Evolutionary conservation across 2,888 invertebrate genomes (phyloP), one percentile per base, ranked within the genome.

Genomic region (Euplagia quadripunctaria): DNA sequence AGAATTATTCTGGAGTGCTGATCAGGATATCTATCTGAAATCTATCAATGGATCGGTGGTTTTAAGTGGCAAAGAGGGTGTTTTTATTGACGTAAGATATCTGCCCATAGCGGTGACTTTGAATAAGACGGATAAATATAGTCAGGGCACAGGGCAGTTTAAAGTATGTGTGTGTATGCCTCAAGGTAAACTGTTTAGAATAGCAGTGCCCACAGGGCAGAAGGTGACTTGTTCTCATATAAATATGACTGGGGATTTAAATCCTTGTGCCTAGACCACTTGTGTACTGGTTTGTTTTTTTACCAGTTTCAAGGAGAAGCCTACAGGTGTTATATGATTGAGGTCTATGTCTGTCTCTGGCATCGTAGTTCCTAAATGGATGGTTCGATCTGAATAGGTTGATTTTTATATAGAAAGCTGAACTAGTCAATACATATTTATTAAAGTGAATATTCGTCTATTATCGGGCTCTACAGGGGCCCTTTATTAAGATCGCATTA

Each of bases 151-250:
- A 0, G 95, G 97, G 0, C 98, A 98, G 89, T 99, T 97, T 85
- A 98, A 99, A 90, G 96, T 99, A 0, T 99, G 99, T 84, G 97
- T 98, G 0, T 99, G 99, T 87, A 98, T 98, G 98, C 98, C 98
- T 0, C 97, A 97, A 79, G 99, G 98, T 0, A 98, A 97, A 84
- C 89, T 99, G 70, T 99, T 98, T 87, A 96, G 97, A 77, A 97
- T 99, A 7, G 97, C 98, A 0, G 97, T 98, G 0, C 97, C 97
- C 0, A 96, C 96, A 0, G 97, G 97, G 0, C 93, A 93, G 72
- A 94, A 91, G 67, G 96, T 97, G 0, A 96, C 96, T 55, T 98
- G 97, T 87, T 96, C 97, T 0, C 97, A 97, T 86, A 93, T 97
- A 31, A 97, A 97, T 83, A 95, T 96, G 91, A 96, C 96, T 0